Evolutionary conservation across 2,797 vertebrate species (phyloP).

Genomic region (Gastrophryne carolinensis): DNA sequence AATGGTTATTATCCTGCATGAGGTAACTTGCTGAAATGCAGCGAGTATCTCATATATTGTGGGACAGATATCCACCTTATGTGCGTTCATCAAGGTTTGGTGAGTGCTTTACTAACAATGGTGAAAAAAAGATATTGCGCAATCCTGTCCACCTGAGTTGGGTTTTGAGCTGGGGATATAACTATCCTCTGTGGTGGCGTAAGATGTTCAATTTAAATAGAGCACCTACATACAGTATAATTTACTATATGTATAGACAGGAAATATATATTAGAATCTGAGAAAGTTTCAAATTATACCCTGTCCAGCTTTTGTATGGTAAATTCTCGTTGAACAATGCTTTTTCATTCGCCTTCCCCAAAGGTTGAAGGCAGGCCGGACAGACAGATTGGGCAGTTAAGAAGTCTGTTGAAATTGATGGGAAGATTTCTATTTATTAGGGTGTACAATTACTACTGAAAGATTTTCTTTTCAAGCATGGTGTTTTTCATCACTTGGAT

Average conservation of each 20-base stretch:
- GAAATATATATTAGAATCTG: too few relatives aligned
- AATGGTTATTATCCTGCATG: too few relatives aligned
- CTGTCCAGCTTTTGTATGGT: constrained; percentile 1
- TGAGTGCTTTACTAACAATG: too few relatives aligned
- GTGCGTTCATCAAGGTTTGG: too few relatives aligned
- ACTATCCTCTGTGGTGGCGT: too few relatives aligned
- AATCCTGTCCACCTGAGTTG: too few relatives aligned
- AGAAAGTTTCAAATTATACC: constrained; percentile 7
- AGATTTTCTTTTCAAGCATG: constrained; percentile 57
- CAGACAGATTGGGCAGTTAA: constrained; percentile 33
- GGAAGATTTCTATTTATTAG: constrained; percentile 55
- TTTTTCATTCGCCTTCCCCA: constrained; percentile 11
- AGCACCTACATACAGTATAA: not conserved
- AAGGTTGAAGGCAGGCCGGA: constrained; percentile 22
- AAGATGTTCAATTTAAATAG: not conserved
- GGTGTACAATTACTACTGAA: constrained; percentile 57
- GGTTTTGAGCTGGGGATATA: too few relatives aligned
- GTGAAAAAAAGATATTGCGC: too few relatives aligned
- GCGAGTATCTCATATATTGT: too few relatives aligned
- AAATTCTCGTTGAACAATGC: constrained; percentile 14
- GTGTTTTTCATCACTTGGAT: constrained; percentile 53
- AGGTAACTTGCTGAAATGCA: too few relatives aligned
- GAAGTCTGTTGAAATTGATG: constrained; percentile 39
- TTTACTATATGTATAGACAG: too few relatives aligned
- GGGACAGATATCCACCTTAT: too few relatives aligned